A percentile compares a stretch with the other conserved stretches of the same genome.
Conservation (phyloP, 1,140 invertebrate genomes). For the Plutomurus gul region DNA sequence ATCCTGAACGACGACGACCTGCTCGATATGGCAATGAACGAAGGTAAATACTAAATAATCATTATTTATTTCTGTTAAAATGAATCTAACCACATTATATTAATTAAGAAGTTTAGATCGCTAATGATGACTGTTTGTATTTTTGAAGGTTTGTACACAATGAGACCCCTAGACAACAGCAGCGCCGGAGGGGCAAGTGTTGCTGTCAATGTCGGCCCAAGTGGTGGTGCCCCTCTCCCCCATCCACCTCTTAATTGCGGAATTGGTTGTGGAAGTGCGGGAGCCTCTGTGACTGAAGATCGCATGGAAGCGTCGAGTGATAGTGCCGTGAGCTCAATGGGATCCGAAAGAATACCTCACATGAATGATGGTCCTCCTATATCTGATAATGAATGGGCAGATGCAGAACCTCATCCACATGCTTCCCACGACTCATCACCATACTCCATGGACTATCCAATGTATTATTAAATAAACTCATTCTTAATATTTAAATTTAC, state of each 20-base stretch:
- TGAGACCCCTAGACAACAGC: constrained; percentile 75
- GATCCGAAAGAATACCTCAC: constrained; percentile 70
- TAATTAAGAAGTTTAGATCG: neutral
- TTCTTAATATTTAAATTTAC: no score
- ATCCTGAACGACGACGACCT: constrained; percentile 84
- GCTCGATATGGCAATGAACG: constrained; percentile 86
- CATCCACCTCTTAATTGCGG: constrained; percentile 20
- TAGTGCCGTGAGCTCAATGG: constrained; percentile 88
- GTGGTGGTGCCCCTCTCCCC: neutral
- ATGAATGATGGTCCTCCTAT: constrained; percentile 73
- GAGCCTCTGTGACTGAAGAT: constrained; percentile 62
- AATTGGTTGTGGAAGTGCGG: constrained; percentile 56
- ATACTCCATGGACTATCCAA: constrained; percentile 53
- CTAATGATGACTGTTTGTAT: neutral
- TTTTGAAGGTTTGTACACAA: constrained; percentile 76
- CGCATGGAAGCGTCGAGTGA: constrained; percentile 79
- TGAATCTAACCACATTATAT: neutral
- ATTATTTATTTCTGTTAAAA: constrained; percentile 3
- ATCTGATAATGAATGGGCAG: constrained; percentile 86
- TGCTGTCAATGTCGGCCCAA: constrained; percentile 46
- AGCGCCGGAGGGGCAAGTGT: constrained; percentile 57
- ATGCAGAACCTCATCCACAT: constrained; percentile 79
- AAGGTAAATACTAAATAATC: constrained; percentile 68
- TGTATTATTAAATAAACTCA: no score
- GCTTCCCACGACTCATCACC: constrained; percentile 60